Percentiles rank a stretch among this genome's conserved stretches.
Evolutionary conservation across 2,888 invertebrate species (phyloP).

Genomic region (Nomada hirtipes): DNA sequence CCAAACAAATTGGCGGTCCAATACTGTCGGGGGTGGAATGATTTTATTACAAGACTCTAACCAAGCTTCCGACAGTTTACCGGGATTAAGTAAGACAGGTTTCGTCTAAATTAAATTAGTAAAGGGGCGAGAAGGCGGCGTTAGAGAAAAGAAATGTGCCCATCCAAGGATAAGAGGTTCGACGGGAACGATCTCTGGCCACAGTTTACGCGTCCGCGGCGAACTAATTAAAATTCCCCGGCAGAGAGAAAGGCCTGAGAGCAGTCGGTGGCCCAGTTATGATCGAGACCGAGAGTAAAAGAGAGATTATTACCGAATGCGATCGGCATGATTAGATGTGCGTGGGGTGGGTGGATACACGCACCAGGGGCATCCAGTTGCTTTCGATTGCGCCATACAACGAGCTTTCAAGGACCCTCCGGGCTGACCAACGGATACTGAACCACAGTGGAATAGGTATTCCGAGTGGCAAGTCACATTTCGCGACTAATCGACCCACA

Average conservation of each 20-base stretch:
- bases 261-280: conserved; percentile 56
- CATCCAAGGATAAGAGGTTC: neutral
- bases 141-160: too few relatives aligned
- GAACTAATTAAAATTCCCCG: conserved; percentile 52
- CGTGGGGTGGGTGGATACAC: conserved; percentile 53
- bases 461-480: conserved; percentile 44
- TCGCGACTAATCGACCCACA: conserved; percentile 38
- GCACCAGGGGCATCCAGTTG: conserved; percentile 43
- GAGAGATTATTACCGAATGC: conserved; percentile 65
- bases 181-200: neutral
- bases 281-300: conserved; percentile 47
- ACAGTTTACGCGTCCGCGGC: conserved; percentile 8
- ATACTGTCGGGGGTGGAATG: too few relatives aligned
- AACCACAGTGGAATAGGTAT: neutral
- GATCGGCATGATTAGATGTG: conserved; percentile 62
- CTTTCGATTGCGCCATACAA: conserved; percentile 52
- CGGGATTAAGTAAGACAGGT: too few relatives aligned
- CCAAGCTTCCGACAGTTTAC: too few relatives aligned
- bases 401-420: conserved; percentile 60
- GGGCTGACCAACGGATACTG: conserved; percentile 41
- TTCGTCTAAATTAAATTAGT: too few relatives aligned
- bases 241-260: conserved; percentile 35
- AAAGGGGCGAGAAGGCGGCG: neutral
- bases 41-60: too few relatives aligned
- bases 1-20: too few relatives aligned